Evolutionary conservation across 2,888 invertebrate genomes (phyloP).

Genomic region (Eupeodes luniger): DNA sequence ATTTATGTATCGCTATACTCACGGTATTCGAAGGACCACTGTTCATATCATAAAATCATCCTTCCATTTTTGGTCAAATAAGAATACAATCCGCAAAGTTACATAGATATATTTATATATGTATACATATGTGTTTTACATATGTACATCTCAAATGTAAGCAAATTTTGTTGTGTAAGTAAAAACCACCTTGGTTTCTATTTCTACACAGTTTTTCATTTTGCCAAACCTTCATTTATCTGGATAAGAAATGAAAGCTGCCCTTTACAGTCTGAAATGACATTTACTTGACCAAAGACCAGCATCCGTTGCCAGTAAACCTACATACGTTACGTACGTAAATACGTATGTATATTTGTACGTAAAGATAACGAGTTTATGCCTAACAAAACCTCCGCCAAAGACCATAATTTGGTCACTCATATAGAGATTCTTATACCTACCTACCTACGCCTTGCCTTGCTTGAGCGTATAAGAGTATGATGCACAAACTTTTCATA

Average conservation of each 20-base stretch:
- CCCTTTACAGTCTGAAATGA: constrained; percentile 44
- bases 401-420: constrained; percentile 75
- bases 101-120: too few species aligned
- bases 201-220: constrained; percentile 12
- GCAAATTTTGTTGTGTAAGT: neutral
- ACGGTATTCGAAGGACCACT: too few species aligned
- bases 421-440: constrained; percentile 53
- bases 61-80: too few species aligned
- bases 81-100: too few species aligned
- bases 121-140: too few species aligned
- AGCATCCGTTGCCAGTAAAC: constrained; percentile 62
- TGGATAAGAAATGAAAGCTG: constrained; percentile 57
- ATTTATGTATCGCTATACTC: too few species aligned
- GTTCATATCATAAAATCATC: too few species aligned
- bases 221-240: constrained; percentile 18
- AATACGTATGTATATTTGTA: neutral
- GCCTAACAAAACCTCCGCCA: constrained; percentile 68
- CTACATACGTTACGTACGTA: neutral
- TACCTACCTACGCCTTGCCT: neutral
- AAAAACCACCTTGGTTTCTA: constrained; percentile 33
- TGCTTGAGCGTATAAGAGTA: too few species aligned
- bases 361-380: constrained; percentile 60
- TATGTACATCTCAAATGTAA: too few species aligned
- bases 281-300: constrained; percentile 60
- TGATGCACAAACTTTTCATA: neutral